Percentiles rank a stretch among this genome's conserved stretches.
Conservation (phyloP, 2,888 invertebrate genomes). For the Nephrotoma flavescens region DNA sequence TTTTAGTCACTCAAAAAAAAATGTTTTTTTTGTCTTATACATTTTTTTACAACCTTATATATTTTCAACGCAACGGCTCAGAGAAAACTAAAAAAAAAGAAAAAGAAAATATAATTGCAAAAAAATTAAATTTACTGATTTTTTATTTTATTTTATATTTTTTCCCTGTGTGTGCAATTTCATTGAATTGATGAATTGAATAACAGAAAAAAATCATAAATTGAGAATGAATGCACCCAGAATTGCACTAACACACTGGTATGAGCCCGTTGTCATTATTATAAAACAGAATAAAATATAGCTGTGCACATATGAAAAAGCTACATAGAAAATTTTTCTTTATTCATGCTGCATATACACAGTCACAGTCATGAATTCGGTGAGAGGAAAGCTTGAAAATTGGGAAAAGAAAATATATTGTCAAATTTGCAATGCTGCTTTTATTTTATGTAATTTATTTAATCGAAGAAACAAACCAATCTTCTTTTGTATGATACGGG, state of each 20-base stretch:
- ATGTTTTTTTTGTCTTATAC: background rate
- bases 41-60: slow-evolving; percentile 1
- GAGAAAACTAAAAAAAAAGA: slow-evolving; percentile 1
- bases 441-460: background rate
- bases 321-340: background rate
- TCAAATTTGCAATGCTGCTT: background rate
- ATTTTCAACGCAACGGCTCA: slow-evolving; percentile 3
- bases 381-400: background rate
- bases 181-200: background rate
- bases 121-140: background rate
- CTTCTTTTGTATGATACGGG: background rate
- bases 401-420: background rate
- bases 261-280: background rate
- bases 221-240: background rate
- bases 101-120: background rate
- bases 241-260: background rate
- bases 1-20: background rate
- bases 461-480: background rate
- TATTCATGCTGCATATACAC: background rate
- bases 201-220: background rate
- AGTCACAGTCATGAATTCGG: background rate
- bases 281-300: background rate
- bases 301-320: background rate
- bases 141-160: background rate
- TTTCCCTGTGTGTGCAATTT: background rate